Conservation (phyloP, 2,797 vertebrate species). For the Macropus fuliginosus region DNA sequence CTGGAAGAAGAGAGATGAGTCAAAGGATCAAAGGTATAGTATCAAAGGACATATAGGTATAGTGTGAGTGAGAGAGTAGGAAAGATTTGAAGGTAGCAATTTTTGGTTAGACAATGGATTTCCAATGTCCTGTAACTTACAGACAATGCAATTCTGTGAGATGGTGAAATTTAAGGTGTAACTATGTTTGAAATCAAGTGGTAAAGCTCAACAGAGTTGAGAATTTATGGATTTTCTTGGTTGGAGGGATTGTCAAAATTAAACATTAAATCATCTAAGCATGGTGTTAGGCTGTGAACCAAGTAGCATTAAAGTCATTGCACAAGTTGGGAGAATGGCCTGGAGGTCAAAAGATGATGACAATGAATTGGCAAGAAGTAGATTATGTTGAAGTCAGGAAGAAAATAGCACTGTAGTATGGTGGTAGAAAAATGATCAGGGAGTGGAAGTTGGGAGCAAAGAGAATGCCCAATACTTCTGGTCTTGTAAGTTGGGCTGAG, state of each 20-base stretch:
- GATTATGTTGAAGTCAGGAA: neutral
- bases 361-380: neutral
- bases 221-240: neutral
- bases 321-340: neutral
- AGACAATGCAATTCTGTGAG: neutral
- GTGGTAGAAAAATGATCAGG: neutral
- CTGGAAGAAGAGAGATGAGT: neutral
- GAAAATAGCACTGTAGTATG: neutral
- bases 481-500: neutral
- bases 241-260: neutral
- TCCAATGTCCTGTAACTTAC: neutral
- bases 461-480: neutral
- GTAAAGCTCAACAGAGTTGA: neutral
- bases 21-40: neutral
- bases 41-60: neutral
- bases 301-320: neutral
- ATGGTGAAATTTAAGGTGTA: neutral
- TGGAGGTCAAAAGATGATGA: neutral
- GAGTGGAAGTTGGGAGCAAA: neutral
- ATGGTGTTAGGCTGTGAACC: neutral
- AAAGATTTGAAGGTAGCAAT: neutral
- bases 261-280: neutral
- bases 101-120: neutral
- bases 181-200: neutral
- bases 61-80: neutral